These are phyloP conservation scores for Moxostoma hubbsi DNA, from an alignment of 2,797 vertebrate genomes.

Conservation along the genomic window DNA sequence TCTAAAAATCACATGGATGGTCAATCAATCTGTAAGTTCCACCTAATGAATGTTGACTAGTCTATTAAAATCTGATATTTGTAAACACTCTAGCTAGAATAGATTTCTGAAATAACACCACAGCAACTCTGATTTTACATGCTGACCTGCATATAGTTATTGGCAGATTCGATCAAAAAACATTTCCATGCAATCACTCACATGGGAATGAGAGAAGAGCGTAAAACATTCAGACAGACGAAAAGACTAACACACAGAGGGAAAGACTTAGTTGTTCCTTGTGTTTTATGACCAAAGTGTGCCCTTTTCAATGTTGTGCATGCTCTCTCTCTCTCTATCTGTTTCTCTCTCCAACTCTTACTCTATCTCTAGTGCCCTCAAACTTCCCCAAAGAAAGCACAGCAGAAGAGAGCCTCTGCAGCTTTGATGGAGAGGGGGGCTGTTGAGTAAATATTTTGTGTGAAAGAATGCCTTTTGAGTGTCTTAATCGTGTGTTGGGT, in stretches of 20 bases:
- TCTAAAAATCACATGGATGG: too few relatives aligned
- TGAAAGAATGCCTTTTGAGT: constrained; percentile 71
- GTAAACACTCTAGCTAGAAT: constrained; percentile 57
- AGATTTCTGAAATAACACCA: constrained; percentile 55
- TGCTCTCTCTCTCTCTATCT: constrained; percentile 38
- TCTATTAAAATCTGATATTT: constrained; percentile 58
- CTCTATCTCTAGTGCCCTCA: constrained; percentile 56
- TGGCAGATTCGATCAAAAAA: constrained; percentile 68
- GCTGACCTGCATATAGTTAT: constrained; percentile 60
- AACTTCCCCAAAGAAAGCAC: constrained; percentile 67
- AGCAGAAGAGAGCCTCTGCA: constrained; percentile 57
- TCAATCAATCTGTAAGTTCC: constrained; percentile 37
- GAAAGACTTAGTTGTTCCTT: constrained; percentile 57
- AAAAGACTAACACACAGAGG: constrained; percentile 55
- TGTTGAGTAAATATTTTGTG: constrained; percentile 79
- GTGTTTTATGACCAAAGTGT: constrained; percentile 54
- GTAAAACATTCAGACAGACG: constrained; percentile 75
- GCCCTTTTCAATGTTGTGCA: constrained; percentile 51
- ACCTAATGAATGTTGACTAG: constrained; percentile 56
- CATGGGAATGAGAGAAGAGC: constrained; percentile 64
- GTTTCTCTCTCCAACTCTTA: constrained; percentile 27
- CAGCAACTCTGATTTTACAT: constrained; percentile 50
- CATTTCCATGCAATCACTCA: constrained; percentile 66
- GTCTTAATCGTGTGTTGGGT: constrained; percentile 81
- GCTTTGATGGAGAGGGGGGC: constrained; percentile 58